Evolutionary conservation across 2,797 vertebrate species (phyloP), one percentile per base, ranked within the genome.

Genomic region (Pangasius mekongensis): DNA sequence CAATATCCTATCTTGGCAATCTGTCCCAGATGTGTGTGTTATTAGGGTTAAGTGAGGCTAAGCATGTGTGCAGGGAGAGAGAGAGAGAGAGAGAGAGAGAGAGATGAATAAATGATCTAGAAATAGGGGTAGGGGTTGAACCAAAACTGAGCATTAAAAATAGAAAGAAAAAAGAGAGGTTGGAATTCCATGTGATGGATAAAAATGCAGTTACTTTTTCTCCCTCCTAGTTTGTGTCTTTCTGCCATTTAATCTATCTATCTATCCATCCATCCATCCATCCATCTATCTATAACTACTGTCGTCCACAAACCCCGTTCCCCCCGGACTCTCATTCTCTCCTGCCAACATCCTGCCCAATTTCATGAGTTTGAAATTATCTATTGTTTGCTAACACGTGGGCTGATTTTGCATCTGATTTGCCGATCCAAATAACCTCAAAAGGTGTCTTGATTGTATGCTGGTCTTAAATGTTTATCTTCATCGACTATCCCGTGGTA

Each of bases 11-110:
- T 83, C 60, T 30, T 69, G 89, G 94, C 92, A 93, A 95, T 96
- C 84, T 95, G 90, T 96, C 95, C 95, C 96, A 96, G 95, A 96
- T 96, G 95, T 96, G 96, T 96, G 92, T 90, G 89, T 66, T 91
- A 92, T 93, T 94, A 93, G 83, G 39, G 92, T 93, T 92, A 90
- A 92, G 83, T 69, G 86, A 20, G 73, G 18, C 10, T 36, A 82
- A 64, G 74, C 36, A 85, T 66, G 73, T 47, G 52, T 24, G n/a
- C 24, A 49, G 43, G 11, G 73, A 20, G 20, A 22, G n/a, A 30
- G 69, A 22, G 71, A 39, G 62, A n/a, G 77, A 39, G 62, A n/a
- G 77, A 11, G 30, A 22, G n/a, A 20, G 39, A 33, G 78, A 33
- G 49, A 47, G 62, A 78, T 74, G 22, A 90, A 89, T 94, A 95